These are phyloP conservation scores for Agelaius tricolor DNA, from an alignment of 2,113 vertebrate species.

Conservation along the genomic window DNA sequence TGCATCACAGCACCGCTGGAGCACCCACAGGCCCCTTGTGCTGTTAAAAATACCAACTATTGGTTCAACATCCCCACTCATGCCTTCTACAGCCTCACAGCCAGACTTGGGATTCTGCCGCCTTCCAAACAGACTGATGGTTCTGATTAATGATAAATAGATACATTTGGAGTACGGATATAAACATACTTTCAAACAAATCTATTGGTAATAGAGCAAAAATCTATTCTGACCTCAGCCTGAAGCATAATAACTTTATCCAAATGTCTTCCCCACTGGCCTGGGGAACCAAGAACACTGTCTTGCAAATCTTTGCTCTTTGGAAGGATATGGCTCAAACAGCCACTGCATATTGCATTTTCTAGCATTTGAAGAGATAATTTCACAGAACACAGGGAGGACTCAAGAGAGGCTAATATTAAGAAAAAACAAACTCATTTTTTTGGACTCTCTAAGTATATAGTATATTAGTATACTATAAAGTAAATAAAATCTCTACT, in stretches of 20 bases:
- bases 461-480: background rate
- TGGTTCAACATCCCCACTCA: background rate
- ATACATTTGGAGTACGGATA: background rate
- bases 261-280: background rate
- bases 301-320: background rate
- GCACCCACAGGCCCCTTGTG: fast-evolving
- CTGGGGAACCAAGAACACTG: background rate
- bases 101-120: background rate
- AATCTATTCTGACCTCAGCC: background rate
- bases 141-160: background rate
- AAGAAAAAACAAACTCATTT: fast-evolving
- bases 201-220: conserved; percentile 4
- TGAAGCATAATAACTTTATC: background rate
- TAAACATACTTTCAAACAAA: background rate
- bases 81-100: background rate
- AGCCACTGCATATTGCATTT: background rate
- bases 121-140: background rate
- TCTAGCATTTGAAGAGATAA: background rate
- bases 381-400: background rate
- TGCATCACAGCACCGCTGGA: background rate
- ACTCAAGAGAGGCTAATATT: background rate
- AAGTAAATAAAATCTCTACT: background rate
- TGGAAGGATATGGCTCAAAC: background rate
- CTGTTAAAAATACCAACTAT: background rate
- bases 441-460: background rate